Conservation (phyloP, 2,888 invertebrate species). For the Idaea biselata region DNA sequence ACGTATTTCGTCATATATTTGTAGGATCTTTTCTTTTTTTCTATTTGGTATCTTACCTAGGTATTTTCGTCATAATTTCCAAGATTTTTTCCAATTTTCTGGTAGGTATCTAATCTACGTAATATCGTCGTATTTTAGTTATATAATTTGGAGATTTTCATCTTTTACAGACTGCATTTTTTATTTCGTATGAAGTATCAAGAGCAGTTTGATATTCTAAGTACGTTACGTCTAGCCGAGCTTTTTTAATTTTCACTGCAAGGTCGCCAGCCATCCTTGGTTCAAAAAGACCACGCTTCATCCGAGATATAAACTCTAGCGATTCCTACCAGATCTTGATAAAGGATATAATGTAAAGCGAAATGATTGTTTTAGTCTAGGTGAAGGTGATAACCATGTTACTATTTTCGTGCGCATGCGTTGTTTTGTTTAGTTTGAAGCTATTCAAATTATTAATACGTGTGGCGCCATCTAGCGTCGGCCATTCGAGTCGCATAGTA, state of each 20-base stretch:
- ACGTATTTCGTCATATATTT: no score
- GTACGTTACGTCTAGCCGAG: not conserved
- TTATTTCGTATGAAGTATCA: not conserved
- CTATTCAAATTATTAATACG: conserved; percentile 28
- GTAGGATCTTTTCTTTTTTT: no score
- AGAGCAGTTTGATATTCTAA: not conserved
- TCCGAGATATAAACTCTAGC: not conserved
- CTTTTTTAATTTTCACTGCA: conserved; percentile 10
- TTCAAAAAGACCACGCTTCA: not conserved
- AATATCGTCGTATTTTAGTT: no score
- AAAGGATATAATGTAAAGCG: conserved; percentile 6
- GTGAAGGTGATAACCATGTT: conserved; percentile 73
- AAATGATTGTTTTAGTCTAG: conserved; percentile 60
- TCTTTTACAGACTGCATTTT: not conserved
- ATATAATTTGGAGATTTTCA: not conserved
- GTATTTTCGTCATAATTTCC: no score
- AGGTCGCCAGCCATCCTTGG: not conserved
- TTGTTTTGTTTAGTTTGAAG: conserved; percentile 46
- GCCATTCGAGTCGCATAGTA: conserved; percentile 48
- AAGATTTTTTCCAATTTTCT: no score
- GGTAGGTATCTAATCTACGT: no score
- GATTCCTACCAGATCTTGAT: not conserved
- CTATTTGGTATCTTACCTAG: no score
- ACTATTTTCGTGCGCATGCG: conserved; percentile 76
- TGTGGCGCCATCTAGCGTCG: conserved; percentile 70